These are phyloP conservation scores for Xenotilapia leptura DNA, from an alignment of 2,113 vertebrate species.

Conservation along the genomic window DNA sequence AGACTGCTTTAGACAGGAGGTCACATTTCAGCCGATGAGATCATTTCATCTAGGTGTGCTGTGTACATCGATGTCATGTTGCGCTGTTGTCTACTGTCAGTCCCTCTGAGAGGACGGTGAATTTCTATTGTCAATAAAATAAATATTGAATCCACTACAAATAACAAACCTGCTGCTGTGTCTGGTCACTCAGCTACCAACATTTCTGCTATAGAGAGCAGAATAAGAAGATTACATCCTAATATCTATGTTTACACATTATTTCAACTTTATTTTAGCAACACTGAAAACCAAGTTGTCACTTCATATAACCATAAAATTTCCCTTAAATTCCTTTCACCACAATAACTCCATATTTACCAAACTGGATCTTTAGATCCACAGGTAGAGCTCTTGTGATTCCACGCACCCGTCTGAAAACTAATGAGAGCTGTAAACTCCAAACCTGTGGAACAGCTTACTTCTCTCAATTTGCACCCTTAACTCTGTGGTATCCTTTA, in stretches of 20 bases:
- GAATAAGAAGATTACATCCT: not conserved
- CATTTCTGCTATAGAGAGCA: not conserved
- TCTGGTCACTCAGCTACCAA: not conserved
- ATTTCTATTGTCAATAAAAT: not conserved
- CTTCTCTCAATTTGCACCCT: not conserved
- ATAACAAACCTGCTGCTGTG: not conserved
- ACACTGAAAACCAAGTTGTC: not conserved
- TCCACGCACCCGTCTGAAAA: fast-evolving
- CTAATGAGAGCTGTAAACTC: not conserved
- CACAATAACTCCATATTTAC: not conserved
- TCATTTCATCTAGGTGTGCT: constrained; percentile 16
- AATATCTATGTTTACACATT: not conserved
- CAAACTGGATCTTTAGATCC: not conserved
- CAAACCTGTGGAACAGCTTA: not conserved
- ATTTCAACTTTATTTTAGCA: not conserved
- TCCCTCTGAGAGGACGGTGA: not conserved
- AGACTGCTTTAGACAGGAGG: constrained; percentile 25
- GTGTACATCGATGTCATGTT: not conserved
- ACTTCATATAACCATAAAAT: not conserved
- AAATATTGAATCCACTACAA: not conserved
- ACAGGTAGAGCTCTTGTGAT: not conserved
- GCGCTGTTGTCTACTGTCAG: not conserved
- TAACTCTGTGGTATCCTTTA: not conserved
- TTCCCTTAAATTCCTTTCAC: not conserved
- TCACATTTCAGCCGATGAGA: not conserved